Percentiles rank a stretch among this genome's conserved stretches.
Conservation (phyloP, 2,113 vertebrate species). For the Orientallactaga bullata region DNA sequence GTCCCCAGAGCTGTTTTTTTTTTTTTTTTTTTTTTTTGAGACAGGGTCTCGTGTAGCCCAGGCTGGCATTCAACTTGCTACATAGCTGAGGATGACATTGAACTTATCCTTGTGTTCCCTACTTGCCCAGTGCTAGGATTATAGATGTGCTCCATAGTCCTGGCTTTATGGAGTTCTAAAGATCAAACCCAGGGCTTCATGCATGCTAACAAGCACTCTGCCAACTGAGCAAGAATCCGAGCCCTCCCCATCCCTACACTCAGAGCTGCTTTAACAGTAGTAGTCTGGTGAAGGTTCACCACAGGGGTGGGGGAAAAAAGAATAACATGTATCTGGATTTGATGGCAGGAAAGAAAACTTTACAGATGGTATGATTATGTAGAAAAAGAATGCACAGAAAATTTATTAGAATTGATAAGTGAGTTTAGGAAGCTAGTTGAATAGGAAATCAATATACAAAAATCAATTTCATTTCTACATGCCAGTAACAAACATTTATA, state of each 20-base stretch:
- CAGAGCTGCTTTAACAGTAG: not conserved
- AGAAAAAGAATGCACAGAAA: slow-evolving; percentile 29
- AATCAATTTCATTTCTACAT: slow-evolving; percentile 62
- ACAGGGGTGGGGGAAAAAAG: too few species aligned
- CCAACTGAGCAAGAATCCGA: too few species aligned
- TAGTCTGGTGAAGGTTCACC: not conserved
- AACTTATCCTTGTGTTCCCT: not conserved
- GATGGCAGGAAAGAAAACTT: slow-evolving; percentile 25
- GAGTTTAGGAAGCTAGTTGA: slow-evolving; percentile 58
- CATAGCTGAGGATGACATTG: not conserved
- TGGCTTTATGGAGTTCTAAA: too few species aligned
- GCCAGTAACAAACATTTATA: slow-evolving; percentile 53
- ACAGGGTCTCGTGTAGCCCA: not conserved
- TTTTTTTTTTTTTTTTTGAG: too few species aligned
- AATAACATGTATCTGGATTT: slow-evolving; percentile 1
- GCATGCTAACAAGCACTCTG: too few species aligned
- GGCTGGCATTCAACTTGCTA: not conserved
- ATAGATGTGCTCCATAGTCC: too few species aligned
- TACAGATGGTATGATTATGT: slow-evolving; percentile 20
- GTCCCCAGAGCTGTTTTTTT: not conserved
- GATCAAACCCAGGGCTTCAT: too few species aligned
- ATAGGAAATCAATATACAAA: slow-evolving; percentile 65
- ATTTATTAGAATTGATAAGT: slow-evolving; percentile 64
- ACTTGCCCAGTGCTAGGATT: not conserved
- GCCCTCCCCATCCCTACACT: too few species aligned